Percentiles rank a stretch among this genome's conserved stretches.
phyloP scores from a whole-genome alignment of 2,888 invertebrate species.

The Atherix ibis region DNA sequence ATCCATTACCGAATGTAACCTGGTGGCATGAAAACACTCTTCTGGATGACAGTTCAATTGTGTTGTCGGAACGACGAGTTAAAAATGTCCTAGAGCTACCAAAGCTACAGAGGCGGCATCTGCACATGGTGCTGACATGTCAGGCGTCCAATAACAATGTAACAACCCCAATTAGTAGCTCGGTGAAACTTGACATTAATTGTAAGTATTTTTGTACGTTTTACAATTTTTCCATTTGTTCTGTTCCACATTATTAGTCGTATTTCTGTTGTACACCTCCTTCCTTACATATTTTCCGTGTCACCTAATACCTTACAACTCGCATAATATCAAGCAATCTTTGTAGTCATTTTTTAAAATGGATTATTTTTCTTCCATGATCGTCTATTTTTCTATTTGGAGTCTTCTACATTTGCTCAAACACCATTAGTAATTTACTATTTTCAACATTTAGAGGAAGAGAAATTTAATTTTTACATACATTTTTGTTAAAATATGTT shows the following conservation, averaged over 20 bases:
- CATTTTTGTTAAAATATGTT: too few species aligned
- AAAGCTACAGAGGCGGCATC: slow-evolving; percentile 45
- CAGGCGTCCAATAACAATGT: slow-evolving; percentile 53
- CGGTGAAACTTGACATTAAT: slow-evolving; percentile 50
- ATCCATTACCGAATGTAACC: slow-evolving; percentile 45
- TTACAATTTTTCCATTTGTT: too few species aligned
- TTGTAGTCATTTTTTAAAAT: too few species aligned
- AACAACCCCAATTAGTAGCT: slow-evolving; percentile 46
- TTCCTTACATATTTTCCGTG: too few species aligned
- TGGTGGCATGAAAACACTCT: slow-evolving; percentile 52
- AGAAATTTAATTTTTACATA: too few species aligned
- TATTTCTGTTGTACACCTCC: background rate
- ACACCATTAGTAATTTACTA: too few species aligned
- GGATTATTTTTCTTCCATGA: too few species aligned
- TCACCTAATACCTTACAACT: too few species aligned
- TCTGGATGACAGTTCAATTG: slow-evolving; percentile 42
- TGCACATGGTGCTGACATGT: slow-evolving; percentile 47
- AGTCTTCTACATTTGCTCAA: too few species aligned
- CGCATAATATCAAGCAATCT: too few species aligned
- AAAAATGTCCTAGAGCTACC: slow-evolving; percentile 46
- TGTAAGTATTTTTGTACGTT: slow-evolving; percentile 38
- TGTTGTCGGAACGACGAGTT: slow-evolving; percentile 44
- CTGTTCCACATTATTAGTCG: background rate
- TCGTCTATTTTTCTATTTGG: too few species aligned
- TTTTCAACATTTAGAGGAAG: too few species aligned